Evolutionary conservation across 2,888 invertebrate genomes (phyloP), one percentile per base, ranked within the genome.

Genomic region (Pocota personata): DNA sequence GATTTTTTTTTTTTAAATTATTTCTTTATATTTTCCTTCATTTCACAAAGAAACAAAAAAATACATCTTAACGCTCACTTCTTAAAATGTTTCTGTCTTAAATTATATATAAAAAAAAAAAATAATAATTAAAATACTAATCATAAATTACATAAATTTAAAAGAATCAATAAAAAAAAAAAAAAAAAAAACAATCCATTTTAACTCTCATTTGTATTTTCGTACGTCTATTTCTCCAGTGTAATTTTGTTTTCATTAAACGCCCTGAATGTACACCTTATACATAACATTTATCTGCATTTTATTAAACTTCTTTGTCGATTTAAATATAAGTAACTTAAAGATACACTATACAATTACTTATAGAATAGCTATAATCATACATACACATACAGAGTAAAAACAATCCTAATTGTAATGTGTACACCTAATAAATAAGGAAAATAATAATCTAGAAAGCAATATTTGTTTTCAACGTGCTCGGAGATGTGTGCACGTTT

Each of bases 141-240:
- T 60, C 77, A 83, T 87, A 87, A 87, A 83, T 83, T 82, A 87
- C 77, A 87, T 87, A 83, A 66, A 76, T 75, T 75, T 79, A 76
- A 62, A 80, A 69, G 55, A 57, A 64, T 64, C 30, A 60, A 62
- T 55, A 62, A 76, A 76, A 60, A 72, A 82, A 82, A 80, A 76
- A 62, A 76, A 76, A 60, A 72, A 82, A 82, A 80, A 76, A 64
- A 67, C 72, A 75, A 77, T 67, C 67, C 43, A 37, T 76, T 67
- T 72, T 46, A 77, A 82, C 77, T 78, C 72, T 73, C 52, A 67
- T 78, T 69, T 82, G 50, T 60, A 75, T 46, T 69, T 57, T 55
- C 55, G 60, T 19, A 76, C 46, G 19, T 57, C 48, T 40, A 30
- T 43, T 79, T 46, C 37, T 30, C 16, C 37, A 35, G 10, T 35